Conservation (phyloP, 2,113 vertebrate species). For the Pseudonaja textilis region DNA sequence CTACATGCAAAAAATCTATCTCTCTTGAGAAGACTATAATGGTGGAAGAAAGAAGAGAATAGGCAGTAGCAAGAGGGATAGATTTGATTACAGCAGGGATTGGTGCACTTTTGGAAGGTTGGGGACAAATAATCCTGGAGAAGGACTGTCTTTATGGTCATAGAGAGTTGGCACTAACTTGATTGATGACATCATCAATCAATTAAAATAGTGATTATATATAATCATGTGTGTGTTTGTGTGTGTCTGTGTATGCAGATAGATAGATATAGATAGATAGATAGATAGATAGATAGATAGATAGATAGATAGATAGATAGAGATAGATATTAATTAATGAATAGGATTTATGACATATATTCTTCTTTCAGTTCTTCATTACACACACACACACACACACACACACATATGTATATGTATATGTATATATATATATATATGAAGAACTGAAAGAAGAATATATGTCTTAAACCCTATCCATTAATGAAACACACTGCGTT, state of each 20-base stretch:
- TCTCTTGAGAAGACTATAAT: too few relatives aligned
- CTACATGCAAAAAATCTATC: too few relatives aligned
- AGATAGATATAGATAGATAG: too few relatives aligned
- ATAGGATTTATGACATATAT: too few relatives aligned
- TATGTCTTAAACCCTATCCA: not conserved
- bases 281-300: too few relatives aligned
- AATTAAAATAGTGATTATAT: not conserved
- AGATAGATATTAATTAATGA: too few relatives aligned
- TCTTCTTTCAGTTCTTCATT: too few relatives aligned
- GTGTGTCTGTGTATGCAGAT: too few relatives aligned
- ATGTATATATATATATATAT: not conserved
- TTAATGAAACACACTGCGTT: not conserved
- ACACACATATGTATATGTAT: too few relatives aligned
- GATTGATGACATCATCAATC: not conserved
- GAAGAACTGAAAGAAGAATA: not conserved
- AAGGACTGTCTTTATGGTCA: not conserved
- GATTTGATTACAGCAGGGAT: not conserved
- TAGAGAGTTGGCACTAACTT: not conserved
- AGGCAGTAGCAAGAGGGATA: not conserved
- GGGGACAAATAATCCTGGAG: not conserved
- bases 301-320: too few relatives aligned
- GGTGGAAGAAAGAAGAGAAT: not conserved
- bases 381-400: too few relatives aligned
- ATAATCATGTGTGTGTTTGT: too few relatives aligned
- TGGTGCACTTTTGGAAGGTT: not conserved